Evolutionary conservation across 2,888 invertebrate genomes (phyloP), one percentile per base, ranked within the genome.

Genomic region (Leptinotarsa haldemani): DNA sequence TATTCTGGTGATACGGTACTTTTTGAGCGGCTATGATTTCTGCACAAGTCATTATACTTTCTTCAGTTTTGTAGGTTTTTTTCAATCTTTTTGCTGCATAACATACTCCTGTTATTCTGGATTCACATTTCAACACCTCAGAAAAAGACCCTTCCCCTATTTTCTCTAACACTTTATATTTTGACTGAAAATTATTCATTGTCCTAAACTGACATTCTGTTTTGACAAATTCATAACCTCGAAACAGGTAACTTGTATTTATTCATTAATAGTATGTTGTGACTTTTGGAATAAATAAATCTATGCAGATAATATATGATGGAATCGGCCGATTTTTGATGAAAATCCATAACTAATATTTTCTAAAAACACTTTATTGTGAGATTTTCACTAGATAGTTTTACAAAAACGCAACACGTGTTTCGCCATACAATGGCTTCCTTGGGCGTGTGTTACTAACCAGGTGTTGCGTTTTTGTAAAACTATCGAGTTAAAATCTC

Each of bases 121-220:
- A 88, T 84, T 91, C 90, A 84, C 92, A 92, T 89, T 92, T 92
- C 76, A 92, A 85, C 46, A 93, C 93, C 83, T 92, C 92, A 1
- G 93, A 92, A 87, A 92, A 93, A 40, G 92, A 91, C 16, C 93
- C 93, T 86, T 93, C 93, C 25, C 93, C 93, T 83, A 92, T 91
- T 88, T 92, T 91, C 74, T 90, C 88, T 74, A 92, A 83, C 77
- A 92, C 88, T 84, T 89, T 89, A 85, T 92, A 93, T 85, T 91
- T 79, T 74, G 79, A 76, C 40, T 78, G 75, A 70, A 79, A 78
- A 71, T 69, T 73, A 76, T 79, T 71, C 79, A 79, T 79, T 56
- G 56, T 53, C 56, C 47, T 25, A 68, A 68, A 53, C 13, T 56
- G 68, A 20, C 56, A 22, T 47, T 46, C 46, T 40, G 40, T 30